Base-by-base conservation (phyloP, 2,113 vertebrate genomes). In the Saguinus imperator region DNA sequence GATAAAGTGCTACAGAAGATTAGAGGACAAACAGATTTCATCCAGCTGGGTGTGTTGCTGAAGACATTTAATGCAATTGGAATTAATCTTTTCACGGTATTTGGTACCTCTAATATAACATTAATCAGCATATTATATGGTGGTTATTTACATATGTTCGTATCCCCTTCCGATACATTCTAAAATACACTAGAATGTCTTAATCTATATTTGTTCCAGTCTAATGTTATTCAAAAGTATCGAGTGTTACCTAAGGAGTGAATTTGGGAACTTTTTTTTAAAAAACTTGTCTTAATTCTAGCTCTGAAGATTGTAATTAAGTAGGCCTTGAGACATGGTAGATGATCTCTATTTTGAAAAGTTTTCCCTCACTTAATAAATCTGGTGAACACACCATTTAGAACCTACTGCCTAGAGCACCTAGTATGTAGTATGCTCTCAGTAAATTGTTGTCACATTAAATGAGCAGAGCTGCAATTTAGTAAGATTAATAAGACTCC, bases 381-480 rank as follows among this genome's bases (percentile, higher is more conserved):
- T 93, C 57, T 96, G n/a, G 89, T 84, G 75, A 92, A 84, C 55
- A 96, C 23, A 32, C 13, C 25, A 55, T 93, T 97, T 94, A 58
- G 75, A 87, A 32, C 48, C 66, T 48, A 10, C 37, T 94, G 76
- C 92, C 96, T 87, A 91, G 58, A 95, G 92, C 89, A 94, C 64
- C 76, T 94, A 89, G 77, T 95, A 43, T 87, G 64, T 97, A 97
- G 95, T 95, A 94, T 57, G 45, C 52, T 76, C 92, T 97, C 94
- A 94, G 85, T 97, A 92, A 96, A 95, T 96, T 96, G 72, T 96
- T 95, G 92, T 96, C 95, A 97, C 94, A 89, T 97, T 97, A 97
- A 96, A 95, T 96, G 89, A 95, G 55, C n/a, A 86, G 57, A 93
- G 45, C 84, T 92, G 84, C 97, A 84, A 95, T 93, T 97, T 98